These are phyloP conservation scores for Chelidonichthys spinosus DNA, from an alignment of 2,797 vertebrate species.

Conservation along the genomic window DNA sequence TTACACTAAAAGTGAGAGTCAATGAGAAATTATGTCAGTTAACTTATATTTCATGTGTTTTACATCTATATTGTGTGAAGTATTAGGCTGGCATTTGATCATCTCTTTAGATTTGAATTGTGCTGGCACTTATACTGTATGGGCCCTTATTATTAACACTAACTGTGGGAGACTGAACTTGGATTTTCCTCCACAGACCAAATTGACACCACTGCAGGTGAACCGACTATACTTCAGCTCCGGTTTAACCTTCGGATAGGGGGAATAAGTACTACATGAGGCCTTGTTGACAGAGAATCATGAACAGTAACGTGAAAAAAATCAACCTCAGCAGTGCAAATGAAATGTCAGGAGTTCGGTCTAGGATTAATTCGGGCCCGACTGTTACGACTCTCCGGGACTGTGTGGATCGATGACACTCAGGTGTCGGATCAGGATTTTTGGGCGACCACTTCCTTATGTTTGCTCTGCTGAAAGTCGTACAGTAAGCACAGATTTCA, in stretches of 20 bases:
- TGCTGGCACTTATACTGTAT: slow-evolving; percentile 60
- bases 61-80: slow-evolving; percentile 49
- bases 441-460: slow-evolving; percentile 4
- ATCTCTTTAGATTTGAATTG: slow-evolving; percentile 51
- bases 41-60: slow-evolving; percentile 46
- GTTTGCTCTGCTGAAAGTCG: slow-evolving; percentile 45
- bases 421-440: slow-evolving; percentile 24
- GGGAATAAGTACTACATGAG: slow-evolving; percentile 35
- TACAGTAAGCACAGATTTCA: slow-evolving; percentile 39
- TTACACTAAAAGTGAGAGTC: slow-evolving; percentile 60
- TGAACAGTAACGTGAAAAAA: slow-evolving; percentile 36
- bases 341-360: slow-evolving; percentile 31
- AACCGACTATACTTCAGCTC: slow-evolving; percentile 42
- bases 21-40: slow-evolving; percentile 43
- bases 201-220: slow-evolving; percentile 23
- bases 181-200: slow-evolving; percentile 19
- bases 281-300: slow-evolving; percentile 43
- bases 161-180: slow-evolving; percentile 34
- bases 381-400: slow-evolving; percentile 31
- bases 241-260: slow-evolving; percentile 35
- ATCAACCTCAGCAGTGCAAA: slow-evolving; percentile 45
- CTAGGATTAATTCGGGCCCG: slow-evolving; percentile 34
- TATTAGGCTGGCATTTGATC: slow-evolving; percentile 67
- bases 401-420: slow-evolving; percentile 10
- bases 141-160: slow-evolving; percentile 41